Conservation (phyloP, 2,797 vertebrate species). For the Leucoraja ocellata region DNA sequence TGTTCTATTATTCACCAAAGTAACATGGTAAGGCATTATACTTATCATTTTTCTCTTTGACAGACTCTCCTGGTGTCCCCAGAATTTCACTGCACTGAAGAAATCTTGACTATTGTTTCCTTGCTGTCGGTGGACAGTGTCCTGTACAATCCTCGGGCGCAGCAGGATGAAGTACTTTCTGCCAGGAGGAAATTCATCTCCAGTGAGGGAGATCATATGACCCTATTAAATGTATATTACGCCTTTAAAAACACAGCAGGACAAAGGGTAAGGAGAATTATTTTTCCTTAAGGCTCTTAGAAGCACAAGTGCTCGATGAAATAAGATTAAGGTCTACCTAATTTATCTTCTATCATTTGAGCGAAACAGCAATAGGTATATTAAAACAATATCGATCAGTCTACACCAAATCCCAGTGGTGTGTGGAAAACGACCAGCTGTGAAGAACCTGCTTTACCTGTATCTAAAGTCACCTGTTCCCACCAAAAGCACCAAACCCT, state of each 20-base stretch:
- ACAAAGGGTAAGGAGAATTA: constrained; percentile 66
- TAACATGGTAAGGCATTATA: background rate
- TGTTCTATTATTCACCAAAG: background rate
- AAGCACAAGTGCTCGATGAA: background rate
- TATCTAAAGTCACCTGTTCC: background rate
- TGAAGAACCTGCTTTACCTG: background rate
- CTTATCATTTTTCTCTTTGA: constrained; percentile 41
- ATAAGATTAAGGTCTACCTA: background rate
- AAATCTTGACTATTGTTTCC: constrained; percentile 82
- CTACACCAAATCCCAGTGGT: background rate
- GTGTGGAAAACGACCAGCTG: background rate
- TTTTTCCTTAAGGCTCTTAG: no score
- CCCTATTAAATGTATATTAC: constrained; percentile 81
- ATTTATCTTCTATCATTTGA: background rate
- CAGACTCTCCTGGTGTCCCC: constrained; percentile 86
- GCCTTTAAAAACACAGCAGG: constrained; percentile 77
- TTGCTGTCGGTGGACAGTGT: constrained; percentile 88
- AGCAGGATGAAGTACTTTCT: constrained; percentile 75
- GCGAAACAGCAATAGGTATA: background rate
- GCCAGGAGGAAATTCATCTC: constrained; percentile 80
- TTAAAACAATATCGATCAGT: background rate
- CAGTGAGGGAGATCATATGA: constrained; percentile 88
- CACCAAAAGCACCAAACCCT: background rate
- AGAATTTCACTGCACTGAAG: constrained; percentile 81
- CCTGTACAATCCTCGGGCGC: constrained; percentile 76